Percentiles rank a stretch among this genome's conserved stretches.
These are phyloP conservation scores for Aethes cnicana DNA, from an alignment of 2,888 invertebrate genomes.

Conservation along the genomic window DNA sequence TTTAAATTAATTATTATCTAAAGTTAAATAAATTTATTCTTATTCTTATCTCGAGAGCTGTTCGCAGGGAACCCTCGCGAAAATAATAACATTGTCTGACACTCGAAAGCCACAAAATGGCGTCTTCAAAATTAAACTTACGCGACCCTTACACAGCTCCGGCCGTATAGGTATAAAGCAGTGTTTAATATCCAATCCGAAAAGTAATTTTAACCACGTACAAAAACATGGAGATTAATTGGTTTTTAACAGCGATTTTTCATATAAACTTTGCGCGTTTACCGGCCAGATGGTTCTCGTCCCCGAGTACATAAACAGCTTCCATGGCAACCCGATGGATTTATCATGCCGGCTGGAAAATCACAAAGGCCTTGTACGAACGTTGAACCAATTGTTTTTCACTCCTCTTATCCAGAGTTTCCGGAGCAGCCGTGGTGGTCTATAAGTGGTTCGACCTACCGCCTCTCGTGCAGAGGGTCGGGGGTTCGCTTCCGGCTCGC, in stretches of 20 bases:
- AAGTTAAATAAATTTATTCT: too few species aligned
- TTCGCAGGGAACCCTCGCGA: too few species aligned
- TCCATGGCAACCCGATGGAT: neutral
- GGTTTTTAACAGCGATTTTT: conserved; percentile 13
- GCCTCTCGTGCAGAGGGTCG: too few species aligned
- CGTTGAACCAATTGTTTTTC: conserved; percentile 3
- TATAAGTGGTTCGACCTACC: too few species aligned
- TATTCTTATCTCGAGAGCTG: too few species aligned
- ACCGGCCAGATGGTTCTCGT: conserved; percentile 14
- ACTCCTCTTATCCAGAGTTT: neutral
- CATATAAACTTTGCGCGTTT: conserved; percentile 21
- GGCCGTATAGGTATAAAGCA: too few species aligned
- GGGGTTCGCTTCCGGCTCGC: too few species aligned
- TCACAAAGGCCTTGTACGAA: neutral
- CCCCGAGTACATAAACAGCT: conserved; percentile 1
- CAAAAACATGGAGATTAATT: conserved; percentile 11
- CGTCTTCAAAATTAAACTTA: too few species aligned
- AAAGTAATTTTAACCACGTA: conserved; percentile 1
- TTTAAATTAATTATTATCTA: too few species aligned
- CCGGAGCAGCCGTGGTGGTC: neutral
- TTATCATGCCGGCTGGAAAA: neutral
- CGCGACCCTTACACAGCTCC: too few species aligned
- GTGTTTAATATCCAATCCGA: neutral
- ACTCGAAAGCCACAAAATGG: too few species aligned
- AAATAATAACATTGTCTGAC: too few species aligned